Evolutionary conservation across 1,140 invertebrate genomes (phyloP).

Genomic region (Zelostemma sp.): DNA sequence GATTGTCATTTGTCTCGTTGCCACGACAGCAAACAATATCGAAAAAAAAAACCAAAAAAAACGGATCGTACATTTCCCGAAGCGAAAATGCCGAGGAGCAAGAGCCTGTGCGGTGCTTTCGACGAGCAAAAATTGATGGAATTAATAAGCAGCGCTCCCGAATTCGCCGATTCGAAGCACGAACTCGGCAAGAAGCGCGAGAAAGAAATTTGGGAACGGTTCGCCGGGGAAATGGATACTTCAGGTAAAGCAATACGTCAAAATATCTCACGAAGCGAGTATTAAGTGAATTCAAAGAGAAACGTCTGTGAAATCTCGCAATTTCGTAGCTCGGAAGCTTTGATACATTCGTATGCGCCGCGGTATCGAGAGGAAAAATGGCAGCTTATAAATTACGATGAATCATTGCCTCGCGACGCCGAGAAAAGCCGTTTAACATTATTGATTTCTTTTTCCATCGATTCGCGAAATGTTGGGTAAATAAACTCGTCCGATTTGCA

Average conservation of each 20-base stretch:
- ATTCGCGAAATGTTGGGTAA: no score
- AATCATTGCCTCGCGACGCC: not conserved
- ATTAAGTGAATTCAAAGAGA: conserved; percentile 9
- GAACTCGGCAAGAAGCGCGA: not conserved
- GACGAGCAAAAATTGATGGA: not conserved
- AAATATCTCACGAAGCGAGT: not conserved
- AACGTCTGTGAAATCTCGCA: conserved; percentile 9
- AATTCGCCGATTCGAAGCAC: not conserved
- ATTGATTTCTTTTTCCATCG: no score
- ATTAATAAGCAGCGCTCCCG: not conserved
- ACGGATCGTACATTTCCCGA: not conserved
- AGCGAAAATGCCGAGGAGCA: not conserved
- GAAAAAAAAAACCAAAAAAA: not conserved
- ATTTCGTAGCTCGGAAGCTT: not conserved
- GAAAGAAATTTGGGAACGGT: not conserved
- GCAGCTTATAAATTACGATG: not conserved
- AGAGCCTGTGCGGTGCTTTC: not conserved
- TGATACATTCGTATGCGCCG: not conserved
- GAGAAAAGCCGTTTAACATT: no score
- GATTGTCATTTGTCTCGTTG: not conserved
- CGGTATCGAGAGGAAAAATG: not conserved
- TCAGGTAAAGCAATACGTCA: conserved; percentile 6
- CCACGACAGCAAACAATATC: no score
- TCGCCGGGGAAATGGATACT: conserved; percentile 2
- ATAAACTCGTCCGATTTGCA: no score